These are phyloP conservation scores for Pseudochirops cupreus DNA, from an alignment of 2,797 vertebrate genomes.

Conservation along the genomic window DNA sequence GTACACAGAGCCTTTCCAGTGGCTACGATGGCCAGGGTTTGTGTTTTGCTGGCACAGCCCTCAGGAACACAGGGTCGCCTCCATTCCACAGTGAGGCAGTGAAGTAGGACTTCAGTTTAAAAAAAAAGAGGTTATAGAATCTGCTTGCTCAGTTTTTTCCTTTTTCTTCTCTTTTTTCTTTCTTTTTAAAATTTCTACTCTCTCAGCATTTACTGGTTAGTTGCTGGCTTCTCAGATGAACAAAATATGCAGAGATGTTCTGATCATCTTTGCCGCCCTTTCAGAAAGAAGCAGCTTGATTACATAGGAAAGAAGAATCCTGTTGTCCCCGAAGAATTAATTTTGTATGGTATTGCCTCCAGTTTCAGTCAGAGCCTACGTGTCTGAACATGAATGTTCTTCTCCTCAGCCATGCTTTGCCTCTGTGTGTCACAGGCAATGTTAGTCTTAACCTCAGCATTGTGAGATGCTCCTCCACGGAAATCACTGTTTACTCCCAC, in stretches of 20 bases:
- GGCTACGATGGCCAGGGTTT: background rate
- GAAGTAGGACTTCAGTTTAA: background rate
- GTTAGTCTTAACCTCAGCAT: background rate
- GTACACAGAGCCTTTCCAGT: background rate
- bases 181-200: background rate
- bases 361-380: background rate
- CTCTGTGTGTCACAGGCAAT: background rate
- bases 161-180: background rate
- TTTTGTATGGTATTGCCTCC: background rate
- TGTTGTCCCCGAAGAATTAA: background rate
- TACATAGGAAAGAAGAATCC: constrained; percentile 1
- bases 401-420: background rate
- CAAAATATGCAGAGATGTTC: background rate
- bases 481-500: background rate
- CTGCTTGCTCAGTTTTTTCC: constrained; percentile 9
- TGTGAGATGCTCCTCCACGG: background rate
- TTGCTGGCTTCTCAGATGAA: background rate
- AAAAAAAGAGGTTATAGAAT: background rate
- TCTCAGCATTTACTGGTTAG: background rate
- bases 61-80: background rate
- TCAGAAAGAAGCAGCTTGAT: background rate
- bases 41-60: background rate
- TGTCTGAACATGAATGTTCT: background rate
- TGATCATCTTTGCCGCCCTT: background rate
- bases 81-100: background rate